Conservation (phyloP, 2,113 vertebrate genomes). For the Pachypanchax playfairii region DNA sequence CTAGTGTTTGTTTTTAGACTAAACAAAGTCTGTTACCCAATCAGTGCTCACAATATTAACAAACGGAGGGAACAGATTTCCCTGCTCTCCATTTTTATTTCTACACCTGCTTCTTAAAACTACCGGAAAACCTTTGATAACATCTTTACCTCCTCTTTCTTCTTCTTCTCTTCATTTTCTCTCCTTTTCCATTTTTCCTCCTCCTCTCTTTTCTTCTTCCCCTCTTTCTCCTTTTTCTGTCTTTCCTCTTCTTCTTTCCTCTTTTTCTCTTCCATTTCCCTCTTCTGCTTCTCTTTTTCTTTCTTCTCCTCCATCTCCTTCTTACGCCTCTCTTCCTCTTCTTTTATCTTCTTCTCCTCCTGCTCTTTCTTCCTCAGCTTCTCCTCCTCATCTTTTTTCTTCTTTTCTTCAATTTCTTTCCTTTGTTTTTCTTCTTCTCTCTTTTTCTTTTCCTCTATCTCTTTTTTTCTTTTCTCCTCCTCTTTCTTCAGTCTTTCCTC, state of each 20-base stretch:
- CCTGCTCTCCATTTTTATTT: background rate
- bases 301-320: constrained; percentile 31
- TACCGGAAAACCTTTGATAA: background rate
- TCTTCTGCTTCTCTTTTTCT: constrained; percentile 27
- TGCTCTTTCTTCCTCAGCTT: constrained; percentile 25
- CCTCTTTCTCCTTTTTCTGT: constrained; percentile 54
- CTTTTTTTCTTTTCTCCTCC: constrained; percentile 23
- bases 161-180: background rate
- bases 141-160: constrained; percentile 60
- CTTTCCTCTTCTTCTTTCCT: constrained; percentile 16
- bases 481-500: constrained; percentile 26
- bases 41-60: too few species aligned
- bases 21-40: too few species aligned
- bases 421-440: constrained; percentile 9
- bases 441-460: constrained; percentile 31
- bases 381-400: constrained; percentile 35
- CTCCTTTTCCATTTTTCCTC: background rate
- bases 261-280: constrained; percentile 45
- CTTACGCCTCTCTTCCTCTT: constrained; percentile 16
- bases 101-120: background rate
- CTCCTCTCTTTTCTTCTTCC: constrained; percentile 56
- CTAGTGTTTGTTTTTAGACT: too few species aligned
- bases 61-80: too few species aligned
- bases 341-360: constrained; percentile 1
- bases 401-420: constrained; percentile 17